Percentiles rank a stretch among this genome's conserved stretches.
Evolutionary conservation across 2,113 vertebrate genomes (phyloP).

Genomic region (Megaceryle torquata): DNA sequence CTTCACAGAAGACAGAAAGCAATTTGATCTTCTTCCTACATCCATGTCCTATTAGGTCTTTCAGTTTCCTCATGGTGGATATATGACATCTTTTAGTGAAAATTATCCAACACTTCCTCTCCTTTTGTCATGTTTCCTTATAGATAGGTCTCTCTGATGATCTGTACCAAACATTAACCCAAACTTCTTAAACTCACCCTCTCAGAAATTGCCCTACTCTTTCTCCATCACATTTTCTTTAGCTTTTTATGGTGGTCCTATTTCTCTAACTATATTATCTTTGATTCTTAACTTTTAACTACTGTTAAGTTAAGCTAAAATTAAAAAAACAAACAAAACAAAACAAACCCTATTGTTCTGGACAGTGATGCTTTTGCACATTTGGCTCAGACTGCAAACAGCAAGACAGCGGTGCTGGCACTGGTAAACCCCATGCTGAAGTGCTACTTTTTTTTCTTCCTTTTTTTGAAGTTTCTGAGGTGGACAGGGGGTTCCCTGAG

Average conservation of each 20-base stretch:
- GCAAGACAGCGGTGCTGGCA: no score
- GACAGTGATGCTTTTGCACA: background rate
- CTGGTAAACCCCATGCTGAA: no score
- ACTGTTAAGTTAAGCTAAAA: background rate
- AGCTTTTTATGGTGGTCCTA: background rate
- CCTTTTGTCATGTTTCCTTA: background rate
- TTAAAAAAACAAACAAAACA: background rate
- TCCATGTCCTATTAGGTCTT: background rate
- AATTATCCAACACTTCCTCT: background rate
- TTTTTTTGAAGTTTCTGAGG: no score
- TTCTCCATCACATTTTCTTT: background rate
- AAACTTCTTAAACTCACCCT: background rate
- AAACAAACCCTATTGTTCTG: background rate
- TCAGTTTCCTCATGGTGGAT: background rate
- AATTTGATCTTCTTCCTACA: background rate
- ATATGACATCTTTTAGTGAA: background rate
- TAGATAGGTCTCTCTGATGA: background rate
- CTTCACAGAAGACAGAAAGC: background rate
- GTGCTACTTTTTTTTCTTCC: no score
- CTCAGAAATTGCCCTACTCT: background rate
- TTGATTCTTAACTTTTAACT: background rate
- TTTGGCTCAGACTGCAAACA: no score
- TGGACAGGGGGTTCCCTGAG: no score
- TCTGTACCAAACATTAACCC: background rate
- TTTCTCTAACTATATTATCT: background rate